Evolutionary conservation across 2,888 invertebrate genomes (phyloP).

Genomic region (Yponomeuta cagnagella): DNA sequence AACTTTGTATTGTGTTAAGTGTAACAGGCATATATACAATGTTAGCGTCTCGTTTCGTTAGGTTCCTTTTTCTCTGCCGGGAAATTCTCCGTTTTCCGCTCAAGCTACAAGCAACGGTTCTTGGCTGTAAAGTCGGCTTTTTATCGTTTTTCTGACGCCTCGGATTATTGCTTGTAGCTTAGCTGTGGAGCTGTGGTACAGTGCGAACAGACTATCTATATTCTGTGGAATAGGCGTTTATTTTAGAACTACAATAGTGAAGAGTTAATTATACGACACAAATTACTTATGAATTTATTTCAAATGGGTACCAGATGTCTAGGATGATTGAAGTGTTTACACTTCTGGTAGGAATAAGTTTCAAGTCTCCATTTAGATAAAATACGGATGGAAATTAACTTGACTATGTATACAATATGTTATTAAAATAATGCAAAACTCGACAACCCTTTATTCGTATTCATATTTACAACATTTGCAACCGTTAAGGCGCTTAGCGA

Average conservation of each 20-base stretch:
- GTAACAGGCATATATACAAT: not conserved
- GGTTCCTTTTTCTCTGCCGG: constrained; percentile 6
- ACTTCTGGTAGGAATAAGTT: too few relatives aligned
- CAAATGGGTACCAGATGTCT: not conserved
- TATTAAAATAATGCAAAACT: too few relatives aligned
- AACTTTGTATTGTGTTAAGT: constrained; percentile 28
- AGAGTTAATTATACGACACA: not conserved
- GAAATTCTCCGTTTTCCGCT: constrained; percentile 10
- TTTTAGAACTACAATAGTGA: not conserved
- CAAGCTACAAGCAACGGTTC: constrained; percentile 4
- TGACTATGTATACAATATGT: too few relatives aligned
- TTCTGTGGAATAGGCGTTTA: not conserved
- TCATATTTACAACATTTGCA: too few relatives aligned
- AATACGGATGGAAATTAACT: too few relatives aligned
- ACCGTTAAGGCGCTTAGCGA: too few relatives aligned
- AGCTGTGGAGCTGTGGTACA: not conserved
- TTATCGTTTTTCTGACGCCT: constrained; percentile 19
- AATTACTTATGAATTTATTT: not conserved
- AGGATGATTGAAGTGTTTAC: not conserved
- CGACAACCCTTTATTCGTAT: too few relatives aligned
- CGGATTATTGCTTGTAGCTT: not conserved
- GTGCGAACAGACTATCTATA: not conserved
- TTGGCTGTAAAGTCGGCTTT: not conserved
- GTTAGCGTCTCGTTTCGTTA: not conserved
- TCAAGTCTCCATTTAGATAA: too few relatives aligned